These are phyloP conservation scores for Euplexia lucipara DNA, from an alignment of 2,888 invertebrate species.

Conservation along the genomic window DNA sequence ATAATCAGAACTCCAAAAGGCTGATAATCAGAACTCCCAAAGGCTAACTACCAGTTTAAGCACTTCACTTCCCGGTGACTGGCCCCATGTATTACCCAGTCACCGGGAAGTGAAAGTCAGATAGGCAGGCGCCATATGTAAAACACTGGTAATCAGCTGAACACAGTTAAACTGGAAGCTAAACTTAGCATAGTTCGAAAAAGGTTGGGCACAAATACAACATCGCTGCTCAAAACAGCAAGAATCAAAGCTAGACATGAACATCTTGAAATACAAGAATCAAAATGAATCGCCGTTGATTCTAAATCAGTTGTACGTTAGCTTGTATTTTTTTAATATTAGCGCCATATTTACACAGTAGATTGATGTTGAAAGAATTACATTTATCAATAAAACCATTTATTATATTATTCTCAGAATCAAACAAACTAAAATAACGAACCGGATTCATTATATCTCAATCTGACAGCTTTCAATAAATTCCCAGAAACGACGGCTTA, in stretches of 20 bases:
- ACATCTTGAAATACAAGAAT: not conserved
- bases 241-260: not conserved
- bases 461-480: constrained; percentile 29
- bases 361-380: constrained; percentile 36
- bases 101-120: no score
- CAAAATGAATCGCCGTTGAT: not conserved
- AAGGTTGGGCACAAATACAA: no score
- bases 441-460: constrained; percentile 35
- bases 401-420: constrained; percentile 38
- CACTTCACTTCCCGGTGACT: no score
- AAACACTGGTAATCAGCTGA: no score
- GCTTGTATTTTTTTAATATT: not conserved
- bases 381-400: constrained; percentile 23
- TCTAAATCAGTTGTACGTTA: constrained; percentile 6
- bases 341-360: constrained; percentile 11
- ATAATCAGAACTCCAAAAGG: no score
- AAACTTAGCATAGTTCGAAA: no score
- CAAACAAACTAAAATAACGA: constrained; percentile 3
- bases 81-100: no score
- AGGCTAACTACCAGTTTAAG: no score
- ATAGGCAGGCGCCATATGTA: no score
- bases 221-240: not conserved
- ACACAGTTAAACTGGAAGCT: no score
- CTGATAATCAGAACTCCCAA: no score
- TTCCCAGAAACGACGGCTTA: constrained; percentile 30